Base-by-base conservation (phyloP, 2,797 vertebrate species). In the Emydoidea blandingii region DNA sequence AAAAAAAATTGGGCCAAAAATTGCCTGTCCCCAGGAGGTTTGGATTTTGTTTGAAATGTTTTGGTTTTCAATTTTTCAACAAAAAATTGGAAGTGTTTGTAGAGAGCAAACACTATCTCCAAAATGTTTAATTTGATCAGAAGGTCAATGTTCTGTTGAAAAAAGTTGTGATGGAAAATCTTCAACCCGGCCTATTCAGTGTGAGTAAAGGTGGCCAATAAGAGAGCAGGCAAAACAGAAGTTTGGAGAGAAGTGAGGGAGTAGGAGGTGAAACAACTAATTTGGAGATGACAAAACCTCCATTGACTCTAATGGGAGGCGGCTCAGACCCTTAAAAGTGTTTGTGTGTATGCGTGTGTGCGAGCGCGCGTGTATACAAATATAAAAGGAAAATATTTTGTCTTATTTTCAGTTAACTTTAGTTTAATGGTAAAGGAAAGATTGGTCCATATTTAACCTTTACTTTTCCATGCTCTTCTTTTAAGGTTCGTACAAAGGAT, bases 401-500 rank as follows among this genome's bases (percentile, higher is more conserved):
- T 91, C 89, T 93, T 90, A 53, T 81, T 95, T 47, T 81, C 54
- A 83, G 18, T 72, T 6, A 89, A 87, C 81, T 93, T 76, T 57
- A 79, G 5, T 79, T 50, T 0, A 2, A 91, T 56, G 12, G 86
- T 92, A 91, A 81, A 29, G 12, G 31, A 0, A 21, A n/a, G 1
- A 89, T 91, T 81, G n/a, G 21, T 86, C 21, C 34, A 23, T 31
- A 37, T 93, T 95, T 88, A 94, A 94, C 83, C 15, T 94, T 19
- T 95, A 29, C 84, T 89, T 31, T 96, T 94, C 37, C 79, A 82
- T 94, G 19, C 47, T 97, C 91, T 96, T 92, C 91, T 95, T 91
- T 88, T 79, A 98, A 99, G 99, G 98, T 99, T 97, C 99, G 99
- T 97, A 99, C 99, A 68, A 99, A 99, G 98, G 99, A 99, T 98